Percentiles rank a stretch among this genome's conserved stretches.
Conservation (phyloP, 2,113 vertebrate species). For the Paradisaea rubra region DNA sequence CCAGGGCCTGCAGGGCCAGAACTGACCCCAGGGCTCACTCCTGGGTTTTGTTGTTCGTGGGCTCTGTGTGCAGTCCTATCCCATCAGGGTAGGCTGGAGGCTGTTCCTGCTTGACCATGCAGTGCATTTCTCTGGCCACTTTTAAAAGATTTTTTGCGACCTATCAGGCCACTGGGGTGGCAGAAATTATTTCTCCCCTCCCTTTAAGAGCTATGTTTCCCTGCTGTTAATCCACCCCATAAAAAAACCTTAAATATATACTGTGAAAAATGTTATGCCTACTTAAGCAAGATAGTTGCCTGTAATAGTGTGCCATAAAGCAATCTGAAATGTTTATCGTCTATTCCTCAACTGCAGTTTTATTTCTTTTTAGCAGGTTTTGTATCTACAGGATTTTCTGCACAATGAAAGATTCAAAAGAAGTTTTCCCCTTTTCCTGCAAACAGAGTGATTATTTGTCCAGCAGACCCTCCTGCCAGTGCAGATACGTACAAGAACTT, state of each 20-base stretch:
- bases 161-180: not conserved
- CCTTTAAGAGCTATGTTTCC: not conserved
- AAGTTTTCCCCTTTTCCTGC: not conserved
- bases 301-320: constrained; percentile 44
- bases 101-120: not conserved
- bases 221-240: constrained; percentile 26
- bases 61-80: not conserved
- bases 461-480: not conserved
- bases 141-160: not conserved
- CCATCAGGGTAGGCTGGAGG: not conserved
- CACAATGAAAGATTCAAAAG: not conserved
- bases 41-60: accelerated
- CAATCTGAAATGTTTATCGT: constrained; percentile 54
- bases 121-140: not conserved
- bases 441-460: not conserved
- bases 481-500: not conserved
- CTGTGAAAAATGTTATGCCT: constrained; percentile 56
- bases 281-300: constrained; percentile 59
- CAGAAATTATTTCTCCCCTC: not conserved
- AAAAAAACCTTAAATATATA: constrained; percentile 56
- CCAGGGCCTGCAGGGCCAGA: not conserved
- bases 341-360: constrained; percentile 22
- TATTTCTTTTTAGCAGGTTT: constrained; percentile 33
- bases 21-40: not conserved
- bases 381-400: not conserved